phyloP scores from a whole-genome alignment of 2,888 invertebrate species.

The Sinhomidia bicolor region DNA sequence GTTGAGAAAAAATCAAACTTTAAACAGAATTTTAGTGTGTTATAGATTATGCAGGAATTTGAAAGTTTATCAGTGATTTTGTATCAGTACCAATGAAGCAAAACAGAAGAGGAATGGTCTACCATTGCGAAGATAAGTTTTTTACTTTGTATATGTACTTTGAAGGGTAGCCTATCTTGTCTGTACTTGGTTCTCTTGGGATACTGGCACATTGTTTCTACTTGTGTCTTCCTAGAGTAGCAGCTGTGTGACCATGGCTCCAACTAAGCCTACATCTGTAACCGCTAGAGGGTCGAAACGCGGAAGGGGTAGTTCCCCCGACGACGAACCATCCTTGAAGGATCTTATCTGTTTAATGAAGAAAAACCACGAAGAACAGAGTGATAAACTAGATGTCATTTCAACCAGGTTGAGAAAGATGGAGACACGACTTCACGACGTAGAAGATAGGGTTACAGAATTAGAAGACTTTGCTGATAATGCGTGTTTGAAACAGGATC shows the following conservation, averaged over 20 bases:
- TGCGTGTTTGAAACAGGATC: not conserved
- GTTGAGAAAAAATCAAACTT: too few species aligned
- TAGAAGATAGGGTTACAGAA: not conserved
- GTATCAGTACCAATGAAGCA: too few species aligned
- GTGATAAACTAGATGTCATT: not conserved
- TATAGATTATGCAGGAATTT: too few species aligned
- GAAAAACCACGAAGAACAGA: conserved; percentile 20
- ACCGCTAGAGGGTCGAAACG: not conserved
- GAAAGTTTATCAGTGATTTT: too few species aligned
- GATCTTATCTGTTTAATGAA: not conserved
- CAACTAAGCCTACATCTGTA: not conserved
- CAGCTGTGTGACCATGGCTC: not conserved
- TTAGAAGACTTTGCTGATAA: not conserved
- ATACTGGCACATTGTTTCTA: conserved; percentile 24
- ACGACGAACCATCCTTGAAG: not conserved
- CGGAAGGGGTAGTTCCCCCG: not conserved
- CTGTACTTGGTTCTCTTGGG: not conserved
- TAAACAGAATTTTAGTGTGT: too few species aligned
- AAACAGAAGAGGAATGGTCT: too few species aligned
- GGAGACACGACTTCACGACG: not conserved
- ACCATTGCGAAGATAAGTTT: too few species aligned
- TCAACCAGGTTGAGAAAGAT: not conserved
- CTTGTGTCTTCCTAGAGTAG: not conserved
- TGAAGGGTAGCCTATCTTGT: not conserved
- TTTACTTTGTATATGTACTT: conserved; percentile 25